phyloP scores from a whole-genome alignment of 2,888 invertebrate genomes.

The Tricholauxania praeusta region DNA sequence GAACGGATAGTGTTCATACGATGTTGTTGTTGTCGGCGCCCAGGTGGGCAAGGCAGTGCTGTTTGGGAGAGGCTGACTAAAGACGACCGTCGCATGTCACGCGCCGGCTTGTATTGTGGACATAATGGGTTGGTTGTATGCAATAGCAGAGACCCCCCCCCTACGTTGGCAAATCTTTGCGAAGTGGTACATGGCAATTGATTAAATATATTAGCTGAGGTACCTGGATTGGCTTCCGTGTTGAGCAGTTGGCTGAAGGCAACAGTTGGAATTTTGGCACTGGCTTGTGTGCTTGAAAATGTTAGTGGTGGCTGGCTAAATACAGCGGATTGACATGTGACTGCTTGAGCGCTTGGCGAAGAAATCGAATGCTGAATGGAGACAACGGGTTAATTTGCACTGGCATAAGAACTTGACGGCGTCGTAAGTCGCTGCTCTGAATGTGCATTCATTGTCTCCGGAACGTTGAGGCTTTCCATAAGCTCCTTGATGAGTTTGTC shows the following conservation, averaged over 20 bases:
- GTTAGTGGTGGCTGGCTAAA: background rate
- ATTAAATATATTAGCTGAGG: background rate
- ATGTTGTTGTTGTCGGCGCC: conserved; percentile 1
- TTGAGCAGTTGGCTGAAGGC: background rate
- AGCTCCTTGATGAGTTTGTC: background rate
- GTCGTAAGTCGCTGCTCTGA: conserved; percentile 3
- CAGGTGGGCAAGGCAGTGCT: background rate
- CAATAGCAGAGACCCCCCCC: conserved; percentile 5
- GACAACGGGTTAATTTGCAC: background rate
- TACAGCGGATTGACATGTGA: background rate
- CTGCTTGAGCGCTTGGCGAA: background rate
- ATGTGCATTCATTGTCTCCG: background rate
- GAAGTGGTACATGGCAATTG: background rate
- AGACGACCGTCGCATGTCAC: background rate
- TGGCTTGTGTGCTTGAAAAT: background rate
- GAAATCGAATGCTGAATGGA: background rate
- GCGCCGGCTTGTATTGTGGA: no score
- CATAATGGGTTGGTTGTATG: background rate
- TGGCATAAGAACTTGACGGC: background rate
- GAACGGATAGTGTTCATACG: background rate
- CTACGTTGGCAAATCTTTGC: background rate
- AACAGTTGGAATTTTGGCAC: background rate
- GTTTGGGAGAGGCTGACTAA: conserved; percentile 5
- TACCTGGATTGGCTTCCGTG: conserved; percentile 3
- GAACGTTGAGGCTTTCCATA: background rate